A percentile compares a stretch with the other conserved stretches of the same genome.
Conservation (phyloP, 2,797 vertebrate genomes). For the Poeciliopsis infans region DNA sequence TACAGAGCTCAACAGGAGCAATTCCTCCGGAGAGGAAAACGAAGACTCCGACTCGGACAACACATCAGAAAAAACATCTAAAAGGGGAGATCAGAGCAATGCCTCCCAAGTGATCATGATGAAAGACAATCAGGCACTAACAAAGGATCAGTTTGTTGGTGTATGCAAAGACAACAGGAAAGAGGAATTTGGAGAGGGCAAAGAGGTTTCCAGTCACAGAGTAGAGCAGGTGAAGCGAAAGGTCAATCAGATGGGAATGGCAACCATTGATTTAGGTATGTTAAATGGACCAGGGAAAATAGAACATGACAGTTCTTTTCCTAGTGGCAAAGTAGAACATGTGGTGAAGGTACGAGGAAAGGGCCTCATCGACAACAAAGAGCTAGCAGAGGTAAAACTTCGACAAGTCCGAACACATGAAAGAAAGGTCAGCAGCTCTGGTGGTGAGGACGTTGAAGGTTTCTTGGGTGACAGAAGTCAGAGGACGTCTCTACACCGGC, state of each 20-base stretch:
- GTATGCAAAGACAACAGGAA: conserved; percentile 48
- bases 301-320: conserved; percentile 53
- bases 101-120: conserved; percentile 25
- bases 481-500: conserved; percentile 71
- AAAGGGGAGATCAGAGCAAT: conserved; percentile 48
- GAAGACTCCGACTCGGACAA: conserved; percentile 75
- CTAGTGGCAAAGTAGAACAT: conserved; percentile 62
- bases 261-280: conserved; percentile 55
- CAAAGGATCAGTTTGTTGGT: conserved; percentile 42
- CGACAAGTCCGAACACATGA: conserved; percentile 76
- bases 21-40: conserved; percentile 72
- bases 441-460: conserved; percentile 74
- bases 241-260: conserved; percentile 46
- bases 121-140: conserved; percentile 60
- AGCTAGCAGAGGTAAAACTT: conserved; percentile 74
- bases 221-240: conserved; percentile 61
- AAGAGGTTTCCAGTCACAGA: conserved; percentile 37
- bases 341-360: conserved; percentile 66
- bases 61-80: conserved; percentile 54
- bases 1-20: conserved; percentile 68
- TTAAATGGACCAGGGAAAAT: conserved; percentile 74
- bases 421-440: conserved; percentile 77
- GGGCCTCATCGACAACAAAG: conserved; percentile 79
- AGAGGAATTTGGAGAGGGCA: conserved; percentile 47
- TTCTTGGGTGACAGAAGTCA: conserved; percentile 68